phyloP scores from a whole-genome alignment of 1,140 invertebrate genomes.

The Sinonovacula constricta region DNA sequence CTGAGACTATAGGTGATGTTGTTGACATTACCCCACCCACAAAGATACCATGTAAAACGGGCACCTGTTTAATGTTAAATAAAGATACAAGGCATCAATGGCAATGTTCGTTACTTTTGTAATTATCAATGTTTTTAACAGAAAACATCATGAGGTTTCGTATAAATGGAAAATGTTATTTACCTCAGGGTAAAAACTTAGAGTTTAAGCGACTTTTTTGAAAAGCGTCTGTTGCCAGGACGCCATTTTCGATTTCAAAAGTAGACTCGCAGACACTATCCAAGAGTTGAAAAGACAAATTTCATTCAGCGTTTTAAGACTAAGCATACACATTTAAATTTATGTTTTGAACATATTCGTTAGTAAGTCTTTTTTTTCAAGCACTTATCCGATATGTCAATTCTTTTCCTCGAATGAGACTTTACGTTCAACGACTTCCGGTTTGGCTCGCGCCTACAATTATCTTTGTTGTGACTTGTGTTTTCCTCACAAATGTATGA shows the following conservation, averaged over 20 bases:
- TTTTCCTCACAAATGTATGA: too few species aligned
- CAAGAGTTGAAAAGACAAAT: not conserved
- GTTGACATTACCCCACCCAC: slow-evolving; percentile 52
- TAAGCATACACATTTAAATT: not conserved
- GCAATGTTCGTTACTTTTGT: not conserved
- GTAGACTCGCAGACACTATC: not conserved
- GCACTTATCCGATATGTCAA: not conserved
- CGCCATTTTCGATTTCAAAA: slow-evolving; percentile 61
- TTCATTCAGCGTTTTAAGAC: not conserved
- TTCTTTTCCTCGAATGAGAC: slow-evolving; percentile 28
- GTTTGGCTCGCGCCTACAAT: slow-evolving; percentile 49
- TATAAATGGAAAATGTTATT: not conserved
- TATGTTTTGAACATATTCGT: not conserved
- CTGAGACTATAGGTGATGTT: too few species aligned
- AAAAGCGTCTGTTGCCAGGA: slow-evolving; percentile 66
- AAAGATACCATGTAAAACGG: slow-evolving; percentile 27
- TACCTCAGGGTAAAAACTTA: not conserved
- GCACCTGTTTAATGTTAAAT: slow-evolving; percentile 27
- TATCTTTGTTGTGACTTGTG: slow-evolving; percentile 45
- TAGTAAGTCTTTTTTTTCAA: not conserved
- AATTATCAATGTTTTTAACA: not conserved
- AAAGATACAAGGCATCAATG: not conserved
- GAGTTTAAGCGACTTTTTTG: not conserved
- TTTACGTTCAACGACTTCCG: slow-evolving; percentile 46
- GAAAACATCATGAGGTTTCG: not conserved